phyloP scores from a whole-genome alignment of 1,140 invertebrate species.

The Hycleus cichorii region DNA sequence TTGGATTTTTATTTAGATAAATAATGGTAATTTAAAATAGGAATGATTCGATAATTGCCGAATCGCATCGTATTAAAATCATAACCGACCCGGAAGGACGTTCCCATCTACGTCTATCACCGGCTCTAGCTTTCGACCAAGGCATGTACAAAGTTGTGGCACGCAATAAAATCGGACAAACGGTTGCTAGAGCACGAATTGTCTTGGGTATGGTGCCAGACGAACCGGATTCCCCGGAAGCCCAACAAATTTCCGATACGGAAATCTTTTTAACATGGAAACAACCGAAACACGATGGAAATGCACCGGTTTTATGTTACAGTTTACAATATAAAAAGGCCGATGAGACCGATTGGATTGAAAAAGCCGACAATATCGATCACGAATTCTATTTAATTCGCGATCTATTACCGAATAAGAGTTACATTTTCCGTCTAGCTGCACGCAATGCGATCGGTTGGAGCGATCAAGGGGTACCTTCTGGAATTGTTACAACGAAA shows the following conservation, averaged over 20 bases:
- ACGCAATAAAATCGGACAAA: conserved; percentile 75
- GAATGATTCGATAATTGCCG: conserved; percentile 78
- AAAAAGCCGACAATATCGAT: conserved; percentile 79
- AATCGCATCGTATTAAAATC: conserved; percentile 70
- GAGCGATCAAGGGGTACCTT: conserved; percentile 73
- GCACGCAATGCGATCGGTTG: conserved; percentile 91
- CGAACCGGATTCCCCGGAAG: conserved; percentile 79
- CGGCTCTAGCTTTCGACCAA: conserved; percentile 69
- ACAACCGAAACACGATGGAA: conserved; percentile 72
- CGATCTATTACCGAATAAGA: conserved; percentile 66
- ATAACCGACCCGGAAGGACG: conserved; percentile 67
- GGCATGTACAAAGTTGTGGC: conserved; percentile 96
- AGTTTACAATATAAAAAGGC: conserved; percentile 70
- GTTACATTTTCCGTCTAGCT: conserved; percentile 82
- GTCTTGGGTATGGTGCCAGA: conserved; percentile 66
- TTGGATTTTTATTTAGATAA: no score
- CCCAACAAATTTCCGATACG: conserved; percentile 71
- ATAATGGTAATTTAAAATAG: conserved; percentile 26
- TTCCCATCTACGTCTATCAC: conserved; percentile 68
- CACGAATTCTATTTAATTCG: conserved; percentile 87
- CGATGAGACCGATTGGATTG: conserved; percentile 78
- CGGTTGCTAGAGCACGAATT: conserved; percentile 64
- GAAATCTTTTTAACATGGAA: conserved; percentile 87
- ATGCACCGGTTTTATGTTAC: conserved; percentile 77
- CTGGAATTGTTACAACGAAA: conserved; percentile 61